phyloP scores from a whole-genome alignment of 2,113 vertebrate genomes.

The Orycteropus afer region DNA sequence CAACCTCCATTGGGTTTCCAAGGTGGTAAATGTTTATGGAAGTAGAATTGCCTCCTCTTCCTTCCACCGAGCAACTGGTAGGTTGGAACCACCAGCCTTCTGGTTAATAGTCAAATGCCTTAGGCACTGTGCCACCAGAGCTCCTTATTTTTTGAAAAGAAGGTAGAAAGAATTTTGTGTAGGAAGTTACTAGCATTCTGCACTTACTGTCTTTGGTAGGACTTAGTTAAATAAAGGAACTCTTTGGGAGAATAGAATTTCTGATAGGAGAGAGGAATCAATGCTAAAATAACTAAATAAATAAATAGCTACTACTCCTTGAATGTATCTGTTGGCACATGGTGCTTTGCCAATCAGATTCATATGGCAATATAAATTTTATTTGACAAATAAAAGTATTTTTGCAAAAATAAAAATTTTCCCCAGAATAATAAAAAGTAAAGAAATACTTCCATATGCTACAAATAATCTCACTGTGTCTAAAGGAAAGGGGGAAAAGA shows the following conservation, averaged over 20 bases:
- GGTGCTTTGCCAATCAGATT: neutral
- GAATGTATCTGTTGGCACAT: neutral
- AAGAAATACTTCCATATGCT: neutral
- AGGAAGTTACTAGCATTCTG: neutral
- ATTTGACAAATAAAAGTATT: conserved; percentile 18
- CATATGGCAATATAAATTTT: neutral
- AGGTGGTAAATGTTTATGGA: no score
- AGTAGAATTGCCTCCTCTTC: no score
- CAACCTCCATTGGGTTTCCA: no score
- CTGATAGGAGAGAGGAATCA: neutral
- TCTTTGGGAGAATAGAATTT: neutral
- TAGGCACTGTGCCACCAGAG: no score
- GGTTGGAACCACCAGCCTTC: no score
- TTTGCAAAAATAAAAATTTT: neutral
- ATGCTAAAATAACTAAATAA: neutral
- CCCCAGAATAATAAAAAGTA: neutral
- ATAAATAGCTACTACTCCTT: neutral
- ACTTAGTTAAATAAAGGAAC: neutral
- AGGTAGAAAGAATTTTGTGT: neutral
- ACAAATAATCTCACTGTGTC: neutral
- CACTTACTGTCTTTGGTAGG: neutral
- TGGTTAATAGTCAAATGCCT: no score
- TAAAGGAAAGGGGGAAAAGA: neutral
- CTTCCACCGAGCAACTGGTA: no score
- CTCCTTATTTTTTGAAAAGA: conserved; percentile 6